Evolutionary conservation across 2,888 invertebrate genomes (phyloP).

Genomic region (Tetropium fuscum): DNA sequence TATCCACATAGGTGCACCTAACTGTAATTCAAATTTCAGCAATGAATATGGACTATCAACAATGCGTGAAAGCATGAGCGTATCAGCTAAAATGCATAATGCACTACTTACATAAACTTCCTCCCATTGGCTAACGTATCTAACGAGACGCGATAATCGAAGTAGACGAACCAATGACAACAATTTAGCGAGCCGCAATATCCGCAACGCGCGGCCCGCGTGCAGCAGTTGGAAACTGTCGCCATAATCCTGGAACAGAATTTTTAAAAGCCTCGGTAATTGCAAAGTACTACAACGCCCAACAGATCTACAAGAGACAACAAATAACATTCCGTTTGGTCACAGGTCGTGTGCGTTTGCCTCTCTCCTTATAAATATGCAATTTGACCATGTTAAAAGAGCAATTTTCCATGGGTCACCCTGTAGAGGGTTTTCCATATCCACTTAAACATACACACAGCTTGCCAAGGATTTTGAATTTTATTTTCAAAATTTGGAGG

Average conservation of each 20-base stretch:
- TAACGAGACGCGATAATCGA: constrained; percentile 94
- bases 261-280: constrained; percentile 56
- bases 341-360: neutral
- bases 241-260: constrained; percentile 90
- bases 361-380: too few relatives aligned
- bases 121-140: constrained; percentile 99
- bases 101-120: constrained; percentile 96
- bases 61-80: constrained; percentile 55
- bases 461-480: too few relatives aligned
- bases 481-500: too few relatives aligned
- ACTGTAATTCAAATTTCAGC: constrained; percentile 29
- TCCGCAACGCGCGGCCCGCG: constrained; percentile 96
- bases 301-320: constrained; percentile 56
- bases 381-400: too few relatives aligned
- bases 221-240: constrained; percentile 97
- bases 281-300: constrained; percentile 58
- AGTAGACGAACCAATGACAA: constrained; percentile 95
- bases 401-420: too few relatives aligned
- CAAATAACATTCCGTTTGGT: constrained; percentile 31
- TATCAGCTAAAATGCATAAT: constrained; percentile 32
- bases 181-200: constrained; percentile 96
- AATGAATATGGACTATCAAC: constrained; percentile 19
- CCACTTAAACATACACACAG: too few relatives aligned
- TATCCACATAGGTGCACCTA: neutral
- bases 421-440: too few relatives aligned